These are phyloP conservation scores for Amphipyra tragopoginis DNA, from an alignment of 2,888 invertebrate species.

Conservation along the genomic window DNA sequence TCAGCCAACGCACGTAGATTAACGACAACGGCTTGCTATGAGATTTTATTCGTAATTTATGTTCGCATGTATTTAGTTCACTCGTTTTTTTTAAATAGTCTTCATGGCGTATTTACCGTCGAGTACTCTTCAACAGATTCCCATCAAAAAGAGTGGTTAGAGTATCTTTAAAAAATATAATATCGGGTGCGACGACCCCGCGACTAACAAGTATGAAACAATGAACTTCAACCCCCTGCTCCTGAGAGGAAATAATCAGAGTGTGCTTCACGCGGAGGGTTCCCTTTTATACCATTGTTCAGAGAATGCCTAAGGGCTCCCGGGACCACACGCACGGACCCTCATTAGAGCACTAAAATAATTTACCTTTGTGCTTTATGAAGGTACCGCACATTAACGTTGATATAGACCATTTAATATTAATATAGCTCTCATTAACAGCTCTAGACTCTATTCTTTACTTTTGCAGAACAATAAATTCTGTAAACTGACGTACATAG, in stretches of 20 bases:
- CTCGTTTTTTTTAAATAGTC: constrained; percentile 22
- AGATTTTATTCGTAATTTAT: constrained; percentile 7
- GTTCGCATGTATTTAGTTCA: constrained; percentile 7
- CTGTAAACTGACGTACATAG: neutral
- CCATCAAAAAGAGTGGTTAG: constrained; percentile 37
- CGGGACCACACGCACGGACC: constrained; percentile 68
- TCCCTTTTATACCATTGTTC: constrained; percentile 72
- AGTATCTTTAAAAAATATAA: constrained; percentile 46
- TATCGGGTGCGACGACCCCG: constrained; percentile 70
- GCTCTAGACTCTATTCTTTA: constrained; percentile 16
- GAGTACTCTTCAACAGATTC: constrained; percentile 51
- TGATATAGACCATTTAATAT: constrained; percentile 56
- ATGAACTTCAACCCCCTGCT: constrained; percentile 70
- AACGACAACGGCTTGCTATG: constrained; percentile 16
- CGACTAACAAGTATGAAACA: constrained; percentile 72
- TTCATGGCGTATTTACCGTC: constrained; percentile 33
- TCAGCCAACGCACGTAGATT: constrained; percentile 7
- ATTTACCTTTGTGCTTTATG: constrained; percentile 70
- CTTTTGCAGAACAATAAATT: constrained; percentile 15
- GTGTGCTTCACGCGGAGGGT: constrained; percentile 70
- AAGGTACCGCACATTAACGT: constrained; percentile 48
- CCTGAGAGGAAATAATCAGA: constrained; percentile 78
- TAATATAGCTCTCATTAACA: constrained; percentile 53
- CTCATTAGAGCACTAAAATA: constrained; percentile 76
- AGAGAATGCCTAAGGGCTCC: constrained; percentile 49